Evolutionary conservation across 1,140 invertebrate species (phyloP), one percentile per base, ranked within the genome.

Genomic region (Pachypsylla venusta): DNA sequence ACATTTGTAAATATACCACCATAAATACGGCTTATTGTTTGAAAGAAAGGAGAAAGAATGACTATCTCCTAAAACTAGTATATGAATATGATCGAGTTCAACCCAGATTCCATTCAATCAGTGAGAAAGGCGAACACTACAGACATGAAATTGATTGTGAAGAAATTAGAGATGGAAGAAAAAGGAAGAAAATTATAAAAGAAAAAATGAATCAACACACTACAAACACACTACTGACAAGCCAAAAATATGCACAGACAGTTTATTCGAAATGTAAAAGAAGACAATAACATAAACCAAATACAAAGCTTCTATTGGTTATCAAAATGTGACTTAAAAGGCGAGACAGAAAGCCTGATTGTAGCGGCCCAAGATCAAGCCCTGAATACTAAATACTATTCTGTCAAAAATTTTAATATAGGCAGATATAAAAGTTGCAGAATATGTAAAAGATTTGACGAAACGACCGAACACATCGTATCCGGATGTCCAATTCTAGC

Each of bases 351-450:
- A 55, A 12, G 22, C 2, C 20, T 55, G 16, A 55, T 55, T n/a
- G n/a, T 27, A 55, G 54, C 54, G n/a, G 22, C 22, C 16, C 54
- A 55, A 22, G 54, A 55, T n/a, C 54, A 55, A 55, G 54, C 54
- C 4, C n/a, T 55, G n/a, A 27, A 14, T n/a, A 55, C 54, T 5
- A 55, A 55, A 5, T 55, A 55, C 24, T n/a, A 22, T n/a, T 19
- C n/a, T 5, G 25, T 14, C 14, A 55, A 22, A 25, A 27, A 19
- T 19, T n/a, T 19, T n/a, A 48, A 48, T 19, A 3, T 10, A 48
- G n/a, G 22, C 7, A n/a, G 7, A 48, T n/a, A 48, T 48, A 19
- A 22, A 5, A 48, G 22, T 7, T 48, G 42, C 16, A 5, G 42
- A 48, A n/a, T 48, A 4, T 48, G 42, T 48, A 48, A 48, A 4